A percentile compares a stretch with the other conserved stretches of the same genome.
phyloP scores from a whole-genome alignment of 1,140 invertebrate species.

The Ceratina japonica region DNA sequence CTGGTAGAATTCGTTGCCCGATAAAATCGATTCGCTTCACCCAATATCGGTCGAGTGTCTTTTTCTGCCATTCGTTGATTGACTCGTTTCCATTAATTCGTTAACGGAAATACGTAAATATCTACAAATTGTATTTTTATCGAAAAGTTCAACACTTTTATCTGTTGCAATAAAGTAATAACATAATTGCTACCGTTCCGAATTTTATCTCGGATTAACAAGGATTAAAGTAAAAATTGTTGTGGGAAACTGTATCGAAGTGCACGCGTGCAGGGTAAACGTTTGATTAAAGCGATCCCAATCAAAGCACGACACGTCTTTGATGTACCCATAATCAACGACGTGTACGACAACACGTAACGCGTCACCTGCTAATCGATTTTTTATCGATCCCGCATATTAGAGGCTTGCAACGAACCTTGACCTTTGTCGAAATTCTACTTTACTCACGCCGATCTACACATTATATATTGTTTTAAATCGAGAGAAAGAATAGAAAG shows the following conservation, averaged over 20 bases:
- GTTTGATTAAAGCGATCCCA: conserved; percentile 2
- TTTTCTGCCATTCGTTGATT: too few species aligned
- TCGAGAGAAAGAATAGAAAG: background rate
- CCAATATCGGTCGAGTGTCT: too few species aligned
- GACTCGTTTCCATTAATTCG: too few species aligned
- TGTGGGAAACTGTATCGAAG: background rate
- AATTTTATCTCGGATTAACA: too few species aligned
- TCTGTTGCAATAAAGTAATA: too few species aligned
- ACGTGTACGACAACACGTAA: background rate
- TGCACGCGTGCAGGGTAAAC: background rate
- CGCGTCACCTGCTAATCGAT: conserved; percentile 28
- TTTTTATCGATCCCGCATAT: conserved; percentile 45
- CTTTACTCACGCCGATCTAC: background rate
- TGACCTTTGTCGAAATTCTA: conserved; percentile 50
- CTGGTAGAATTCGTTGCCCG: too few species aligned
- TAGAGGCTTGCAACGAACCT: conserved; percentile 10
- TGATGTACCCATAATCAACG: conserved; percentile 54
- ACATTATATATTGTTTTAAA: background rate
- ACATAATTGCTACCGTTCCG: too few species aligned
- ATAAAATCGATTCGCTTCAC: too few species aligned
- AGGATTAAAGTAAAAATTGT: background rate
- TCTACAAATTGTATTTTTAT: too few species aligned
- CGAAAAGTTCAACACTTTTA: too few species aligned
- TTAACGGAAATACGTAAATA: too few species aligned
- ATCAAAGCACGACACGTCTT: conserved; percentile 48